Evolutionary conservation across 2,888 invertebrate species (phyloP).

Genomic region (Synanthedon formicaeformis): DNA sequence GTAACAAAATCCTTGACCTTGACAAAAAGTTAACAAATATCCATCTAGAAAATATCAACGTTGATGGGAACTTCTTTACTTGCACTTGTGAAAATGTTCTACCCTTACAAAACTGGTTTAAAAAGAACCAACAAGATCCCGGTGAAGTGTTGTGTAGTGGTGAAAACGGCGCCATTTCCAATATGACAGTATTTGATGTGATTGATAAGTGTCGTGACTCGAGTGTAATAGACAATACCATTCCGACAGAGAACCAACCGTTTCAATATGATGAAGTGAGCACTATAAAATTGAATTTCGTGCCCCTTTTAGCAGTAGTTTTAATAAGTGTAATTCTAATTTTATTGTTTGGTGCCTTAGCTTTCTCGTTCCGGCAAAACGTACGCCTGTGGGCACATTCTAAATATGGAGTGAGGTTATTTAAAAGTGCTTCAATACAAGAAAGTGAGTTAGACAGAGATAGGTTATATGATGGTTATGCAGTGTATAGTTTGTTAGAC

Average conservation of each 20-base stretch:
- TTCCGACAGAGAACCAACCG: constrained; percentile 68
- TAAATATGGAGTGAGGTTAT: constrained; percentile 82
- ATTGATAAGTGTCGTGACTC: constrained; percentile 62
- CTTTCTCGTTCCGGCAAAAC: constrained; percentile 82
- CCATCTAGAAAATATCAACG: constrained; percentile 73
- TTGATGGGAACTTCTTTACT: constrained; percentile 83
- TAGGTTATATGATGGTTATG: constrained; percentile 87
- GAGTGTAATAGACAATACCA: constrained; percentile 65
- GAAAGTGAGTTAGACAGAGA: constrained; percentile 73
- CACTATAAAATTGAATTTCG: constrained; percentile 75
- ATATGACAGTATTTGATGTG: constrained; percentile 57
- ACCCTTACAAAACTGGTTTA: constrained; percentile 76
- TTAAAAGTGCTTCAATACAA: constrained; percentile 73
- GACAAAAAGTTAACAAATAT: constrained; percentile 73
- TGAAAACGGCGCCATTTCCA: constrained; percentile 52
- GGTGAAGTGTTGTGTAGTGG: constrained; percentile 75
- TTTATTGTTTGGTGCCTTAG: constrained; percentile 77
- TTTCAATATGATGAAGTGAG: constrained; percentile 75
- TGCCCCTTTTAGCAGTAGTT: constrained; percentile 80
- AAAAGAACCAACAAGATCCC: constrained; percentile 73
- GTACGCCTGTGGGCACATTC: constrained; percentile 85
- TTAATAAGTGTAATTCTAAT: constrained; percentile 79
- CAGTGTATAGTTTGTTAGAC: constrained; percentile 87
- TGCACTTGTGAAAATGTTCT: constrained; percentile 80
- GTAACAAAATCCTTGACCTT: constrained; percentile 80